These are phyloP conservation scores for Ceratina calcarata DNA, from an alignment of 1,140 invertebrate species.

Conservation along the genomic window DNA sequence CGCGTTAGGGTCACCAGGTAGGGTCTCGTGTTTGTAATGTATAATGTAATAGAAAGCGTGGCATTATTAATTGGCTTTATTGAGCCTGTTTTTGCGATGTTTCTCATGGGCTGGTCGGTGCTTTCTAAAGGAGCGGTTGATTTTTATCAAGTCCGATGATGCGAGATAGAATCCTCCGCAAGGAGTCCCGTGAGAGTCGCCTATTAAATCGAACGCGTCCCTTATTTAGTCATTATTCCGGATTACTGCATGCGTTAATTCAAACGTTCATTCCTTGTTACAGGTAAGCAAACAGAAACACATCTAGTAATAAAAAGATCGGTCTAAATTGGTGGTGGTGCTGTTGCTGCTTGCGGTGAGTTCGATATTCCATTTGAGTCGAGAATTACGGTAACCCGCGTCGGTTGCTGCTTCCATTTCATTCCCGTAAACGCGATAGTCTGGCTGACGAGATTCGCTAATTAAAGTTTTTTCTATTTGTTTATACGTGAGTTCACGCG, in stretches of 20 bases:
- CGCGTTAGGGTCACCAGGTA: constrained; percentile 12
- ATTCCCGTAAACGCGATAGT: constrained; percentile 4
- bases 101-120: neutral
- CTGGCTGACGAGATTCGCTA: constrained; percentile 1
- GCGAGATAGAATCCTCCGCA: neutral
- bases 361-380: neutral
- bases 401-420: constrained; percentile 10
- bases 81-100: constrained; percentile 11
- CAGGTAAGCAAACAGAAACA: constrained; percentile 36
- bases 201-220: neutral
- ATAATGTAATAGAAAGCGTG: constrained; percentile 26
- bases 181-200: neutral
- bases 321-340: neutral
- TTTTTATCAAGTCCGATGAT: neutral
- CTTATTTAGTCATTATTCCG: neutral
- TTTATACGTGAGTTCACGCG: constrained; percentile 18
- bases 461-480: constrained; percentile 33
- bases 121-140: constrained; percentile 13
- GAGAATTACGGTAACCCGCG: constrained; percentile 27
- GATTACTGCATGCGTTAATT: neutral
- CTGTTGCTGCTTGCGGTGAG: constrained; percentile 8
- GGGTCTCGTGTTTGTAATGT: neutral
- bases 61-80: constrained; percentile 28
- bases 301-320: neutral
- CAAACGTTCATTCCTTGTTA: neutral